Base-by-base conservation (phyloP, 2,888 invertebrate genomes). In the Drosophila formosana region DNA sequence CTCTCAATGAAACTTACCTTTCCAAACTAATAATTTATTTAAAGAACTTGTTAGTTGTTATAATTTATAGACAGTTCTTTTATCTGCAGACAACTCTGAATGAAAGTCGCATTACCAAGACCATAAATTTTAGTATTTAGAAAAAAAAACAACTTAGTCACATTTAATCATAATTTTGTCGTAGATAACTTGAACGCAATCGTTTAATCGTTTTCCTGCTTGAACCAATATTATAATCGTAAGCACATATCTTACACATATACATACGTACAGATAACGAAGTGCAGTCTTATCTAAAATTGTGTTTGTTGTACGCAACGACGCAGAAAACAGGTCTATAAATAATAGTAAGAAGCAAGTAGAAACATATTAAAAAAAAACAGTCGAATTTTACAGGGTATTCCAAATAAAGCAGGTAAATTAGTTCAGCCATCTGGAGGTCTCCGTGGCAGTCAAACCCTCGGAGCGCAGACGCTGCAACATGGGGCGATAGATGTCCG, bases 401-500 rank as follows among this genome's bases (percentile, higher is more conserved):
- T 60, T 8, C 11, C 37, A 47, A 6, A n/a, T 37, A 4, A 43
- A 32, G 30, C 53, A 23, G 50, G 23, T 32, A 49, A 49, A 52
- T 72, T 70, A 90, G 34, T 90, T 87, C 8, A 92, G 80, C 90
- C 91, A 94, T 85, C 93, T 94, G 0, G 95, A 95, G 23, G 95
- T 95, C 92, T 96, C 96, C 13, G 94, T 94, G 30, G 95, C 94
- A 66, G 93, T 93, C 57, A 99, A 94, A 30, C 98, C 98, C 92
- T 98, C 98, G 32, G 95, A 93, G 82, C 96, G 94, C 39, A 99
- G 94, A 65, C 99, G 94, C 37, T 96, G 96, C 68, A 99, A 93
- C 91, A 99, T 95, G 0, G 99, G 98, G 69, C 96, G 94, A 93
- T 99, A 99, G 69, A 99, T 97, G 66, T 98, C 98, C 0, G 96